Percentiles rank a stretch among this genome's conserved stretches.
phyloP scores from a whole-genome alignment of 2,113 vertebrate genomes.

The Catharus bicknelli region DNA sequence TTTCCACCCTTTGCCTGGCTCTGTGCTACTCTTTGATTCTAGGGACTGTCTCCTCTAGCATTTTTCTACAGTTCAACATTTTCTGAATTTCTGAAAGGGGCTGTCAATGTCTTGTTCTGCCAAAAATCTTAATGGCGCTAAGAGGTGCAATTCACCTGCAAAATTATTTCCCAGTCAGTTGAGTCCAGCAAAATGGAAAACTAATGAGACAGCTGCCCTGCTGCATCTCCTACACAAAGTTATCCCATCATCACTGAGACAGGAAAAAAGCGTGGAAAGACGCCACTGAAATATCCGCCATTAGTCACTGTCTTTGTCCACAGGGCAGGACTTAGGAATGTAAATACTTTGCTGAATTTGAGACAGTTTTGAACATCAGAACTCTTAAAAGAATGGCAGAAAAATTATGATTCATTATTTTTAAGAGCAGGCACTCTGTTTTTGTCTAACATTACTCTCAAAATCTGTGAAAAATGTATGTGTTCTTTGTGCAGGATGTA shows the following conservation, averaged over 20 bases:
- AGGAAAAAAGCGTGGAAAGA: background rate
- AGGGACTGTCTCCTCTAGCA: background rate
- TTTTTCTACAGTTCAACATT: background rate
- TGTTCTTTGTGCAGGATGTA: background rate
- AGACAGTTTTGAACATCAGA: background rate
- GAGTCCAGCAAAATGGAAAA: background rate
- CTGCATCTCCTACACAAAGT: background rate
- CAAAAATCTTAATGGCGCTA: background rate
- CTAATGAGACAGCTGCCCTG: background rate
- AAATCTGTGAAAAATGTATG: background rate
- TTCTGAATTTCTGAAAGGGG: background rate
- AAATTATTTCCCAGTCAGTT: background rate
- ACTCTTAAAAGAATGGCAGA: background rate
- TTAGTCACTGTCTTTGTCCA: background rate
- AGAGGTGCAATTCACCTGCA: background rate
- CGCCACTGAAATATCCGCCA: background rate
- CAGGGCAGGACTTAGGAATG: background rate
- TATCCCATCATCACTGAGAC: background rate
- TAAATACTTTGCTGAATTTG: background rate
- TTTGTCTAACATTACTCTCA: background rate
- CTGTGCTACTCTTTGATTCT: background rate
- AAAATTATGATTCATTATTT: background rate
- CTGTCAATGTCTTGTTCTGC: background rate
- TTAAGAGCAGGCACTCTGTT: background rate
- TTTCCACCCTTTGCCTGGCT: background rate